Percentiles rank a stretch among this genome's conserved stretches.
phyloP scores from a whole-genome alignment of 2,888 invertebrate species.

The Muscina levida region DNA sequence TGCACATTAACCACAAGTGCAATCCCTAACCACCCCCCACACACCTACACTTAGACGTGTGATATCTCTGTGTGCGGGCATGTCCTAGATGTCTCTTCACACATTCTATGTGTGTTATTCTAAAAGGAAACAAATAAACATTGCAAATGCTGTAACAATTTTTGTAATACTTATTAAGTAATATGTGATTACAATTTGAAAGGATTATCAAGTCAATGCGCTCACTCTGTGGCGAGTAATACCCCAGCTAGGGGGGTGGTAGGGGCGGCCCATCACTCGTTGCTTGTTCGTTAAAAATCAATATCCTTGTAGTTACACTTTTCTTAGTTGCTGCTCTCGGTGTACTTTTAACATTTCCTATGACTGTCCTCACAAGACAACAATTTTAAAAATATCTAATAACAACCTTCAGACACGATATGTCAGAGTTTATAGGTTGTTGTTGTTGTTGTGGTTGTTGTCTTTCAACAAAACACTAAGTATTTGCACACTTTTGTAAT shows the following conservation, averaged over 20 bases:
- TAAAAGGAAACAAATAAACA: background rate
- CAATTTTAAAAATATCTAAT: constrained; percentile 32
- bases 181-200: constrained; percentile 22
- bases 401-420: constrained; percentile 35
- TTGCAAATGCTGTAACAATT: background rate
- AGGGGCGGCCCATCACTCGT: background rate
- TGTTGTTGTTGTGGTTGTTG: background rate
- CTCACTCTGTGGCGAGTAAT: background rate
- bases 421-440: constrained; percentile 16
- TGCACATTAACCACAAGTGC: constrained; percentile 31
- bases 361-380: background rate
- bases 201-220: constrained; percentile 28
- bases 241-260: background rate
- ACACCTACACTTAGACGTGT: too few species aligned
- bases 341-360: constrained; percentile 2
- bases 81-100: too few species aligned
- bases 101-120: background rate
- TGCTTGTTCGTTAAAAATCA: constrained; percentile 26
- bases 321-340: background rate
- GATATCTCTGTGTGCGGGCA: too few species aligned
- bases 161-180: too few species aligned
- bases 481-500: too few species aligned
- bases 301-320: too few species aligned
- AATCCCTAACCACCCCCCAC: background rate
- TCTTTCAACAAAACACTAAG: too few species aligned